Conservation (phyloP, 2,888 invertebrate genomes). For the Dastarcus helophoroides region DNA sequence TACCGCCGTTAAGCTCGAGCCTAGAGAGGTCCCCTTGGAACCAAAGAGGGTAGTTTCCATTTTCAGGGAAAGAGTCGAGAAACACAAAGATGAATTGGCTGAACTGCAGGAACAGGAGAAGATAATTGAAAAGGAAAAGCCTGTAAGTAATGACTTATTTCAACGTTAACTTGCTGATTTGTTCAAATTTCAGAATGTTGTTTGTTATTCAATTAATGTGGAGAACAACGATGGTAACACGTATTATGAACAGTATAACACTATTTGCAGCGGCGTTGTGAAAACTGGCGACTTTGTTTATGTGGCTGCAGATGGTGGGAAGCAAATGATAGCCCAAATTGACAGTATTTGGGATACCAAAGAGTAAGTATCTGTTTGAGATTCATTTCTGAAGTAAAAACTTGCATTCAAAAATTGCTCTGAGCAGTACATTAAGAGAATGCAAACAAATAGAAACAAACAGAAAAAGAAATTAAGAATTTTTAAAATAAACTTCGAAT, state of each 20-base stretch:
- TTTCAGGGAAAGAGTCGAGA: conserved; percentile 81
- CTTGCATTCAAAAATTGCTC: too few relatives aligned
- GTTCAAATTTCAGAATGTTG: conserved; percentile 54
- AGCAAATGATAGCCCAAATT: conserved; percentile 85
- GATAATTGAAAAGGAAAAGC: conserved; percentile 73
- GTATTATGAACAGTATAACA: conserved; percentile 89
- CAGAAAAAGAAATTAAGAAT: too few relatives aligned
- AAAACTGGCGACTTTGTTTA: conserved; percentile 93
- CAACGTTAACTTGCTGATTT: conserved; percentile 1
- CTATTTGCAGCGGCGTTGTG: conserved; percentile 68
- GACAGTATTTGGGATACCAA: conserved; percentile 90
- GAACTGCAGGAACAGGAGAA: conserved; percentile 75
- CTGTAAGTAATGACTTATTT: conserved; percentile 49
- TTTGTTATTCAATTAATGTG: conserved; percentile 51
- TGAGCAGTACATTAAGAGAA: too few relatives aligned
- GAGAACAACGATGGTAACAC: conserved; percentile 66
- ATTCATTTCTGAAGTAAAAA: conserved; percentile 1
- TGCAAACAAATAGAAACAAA: too few relatives aligned
- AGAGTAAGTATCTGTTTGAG: conserved; percentile 63
- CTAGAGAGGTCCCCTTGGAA: conserved; percentile 64
- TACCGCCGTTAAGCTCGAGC: conserved; percentile 50
- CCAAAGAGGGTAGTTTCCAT: conserved; percentile 85
- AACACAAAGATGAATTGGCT: conserved; percentile 80
- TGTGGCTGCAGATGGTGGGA: conserved; percentile 80
- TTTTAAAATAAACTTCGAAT: too few relatives aligned